These are phyloP conservation scores for Pachydiplax longipennis DNA, from an alignment of 2,888 invertebrate species.

Conservation along the genomic window DNA sequence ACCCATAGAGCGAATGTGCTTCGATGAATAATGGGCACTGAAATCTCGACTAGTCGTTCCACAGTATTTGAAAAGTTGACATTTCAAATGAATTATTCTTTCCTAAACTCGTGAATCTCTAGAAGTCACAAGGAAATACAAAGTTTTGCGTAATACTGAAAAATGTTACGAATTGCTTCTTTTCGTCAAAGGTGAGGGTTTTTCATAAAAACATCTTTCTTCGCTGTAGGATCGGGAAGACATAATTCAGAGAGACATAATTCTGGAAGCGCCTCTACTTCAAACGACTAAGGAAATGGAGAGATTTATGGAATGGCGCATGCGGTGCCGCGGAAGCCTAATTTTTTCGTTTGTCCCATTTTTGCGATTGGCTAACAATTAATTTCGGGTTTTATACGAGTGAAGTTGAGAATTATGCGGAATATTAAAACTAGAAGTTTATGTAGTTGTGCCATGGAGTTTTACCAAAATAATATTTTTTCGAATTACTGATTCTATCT, in stretches of 20 bases:
- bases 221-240: not conserved
- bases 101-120: no score
- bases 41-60: no score
- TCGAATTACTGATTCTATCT: no score
- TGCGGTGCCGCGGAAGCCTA: not conserved
- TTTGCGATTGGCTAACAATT: not conserved
- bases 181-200: not conserved
- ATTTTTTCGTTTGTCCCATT: not conserved
- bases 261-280: not conserved
- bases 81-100: no score
- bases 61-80: no score
- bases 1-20: no score
- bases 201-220: not conserved
- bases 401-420: not conserved
- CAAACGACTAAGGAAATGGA: not conserved
- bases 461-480: no score
- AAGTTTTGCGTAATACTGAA: no score
- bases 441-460: no score
- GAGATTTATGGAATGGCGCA: slow-evolving; percentile 1
- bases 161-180: no score
- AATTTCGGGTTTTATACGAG: not conserved
- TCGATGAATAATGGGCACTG: no score
- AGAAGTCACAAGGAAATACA: no score
- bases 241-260: not conserved
- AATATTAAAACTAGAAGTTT: not conserved